These are phyloP conservation scores for Etheostoma nigrum DNA, from an alignment of 2,797 vertebrate genomes.

Conservation along the genomic window DNA sequence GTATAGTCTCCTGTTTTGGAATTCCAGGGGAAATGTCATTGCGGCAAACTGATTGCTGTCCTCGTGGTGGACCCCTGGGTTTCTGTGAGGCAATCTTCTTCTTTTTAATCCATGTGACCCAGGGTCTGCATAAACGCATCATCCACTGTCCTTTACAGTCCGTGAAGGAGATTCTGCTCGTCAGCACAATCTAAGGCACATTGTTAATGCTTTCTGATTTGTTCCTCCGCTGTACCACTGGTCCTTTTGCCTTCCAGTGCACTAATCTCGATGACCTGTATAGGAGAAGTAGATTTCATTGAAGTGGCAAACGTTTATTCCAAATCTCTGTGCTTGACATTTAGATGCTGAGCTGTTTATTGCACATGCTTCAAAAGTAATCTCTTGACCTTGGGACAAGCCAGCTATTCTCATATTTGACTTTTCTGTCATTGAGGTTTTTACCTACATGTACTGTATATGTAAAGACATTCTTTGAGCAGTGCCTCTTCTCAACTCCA, in stretches of 20 bases:
- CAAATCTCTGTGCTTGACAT: conserved; percentile 15
- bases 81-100: conserved; percentile 53
- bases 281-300: conserved; percentile 21
- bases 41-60: conserved; percentile 52
- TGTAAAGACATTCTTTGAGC: not conserved
- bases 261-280: conserved; percentile 51
- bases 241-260: conserved; percentile 27
- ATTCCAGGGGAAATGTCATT: conserved; percentile 51
- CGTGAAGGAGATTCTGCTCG: conserved; percentile 57
- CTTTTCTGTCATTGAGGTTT: conserved; percentile 2
- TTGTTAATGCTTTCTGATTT: conserved; percentile 65
- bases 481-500: not conserved
- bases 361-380: not conserved
- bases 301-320: conserved; percentile 9
- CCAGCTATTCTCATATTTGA: not conserved
- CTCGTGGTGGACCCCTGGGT: conserved; percentile 32
- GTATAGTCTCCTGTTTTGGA: conserved; percentile 28
- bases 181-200: conserved; percentile 70
- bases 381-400: not conserved
- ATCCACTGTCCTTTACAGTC: conserved; percentile 56
- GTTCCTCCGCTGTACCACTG: conserved; percentile 24
- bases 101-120: conserved; percentile 60
- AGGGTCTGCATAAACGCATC: conserved; percentile 36
- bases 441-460: not conserved
- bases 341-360: conserved; percentile 19